Evolutionary conservation across 2,888 invertebrate genomes (phyloP).

Genomic region (Drosophila kuntzei): DNA sequence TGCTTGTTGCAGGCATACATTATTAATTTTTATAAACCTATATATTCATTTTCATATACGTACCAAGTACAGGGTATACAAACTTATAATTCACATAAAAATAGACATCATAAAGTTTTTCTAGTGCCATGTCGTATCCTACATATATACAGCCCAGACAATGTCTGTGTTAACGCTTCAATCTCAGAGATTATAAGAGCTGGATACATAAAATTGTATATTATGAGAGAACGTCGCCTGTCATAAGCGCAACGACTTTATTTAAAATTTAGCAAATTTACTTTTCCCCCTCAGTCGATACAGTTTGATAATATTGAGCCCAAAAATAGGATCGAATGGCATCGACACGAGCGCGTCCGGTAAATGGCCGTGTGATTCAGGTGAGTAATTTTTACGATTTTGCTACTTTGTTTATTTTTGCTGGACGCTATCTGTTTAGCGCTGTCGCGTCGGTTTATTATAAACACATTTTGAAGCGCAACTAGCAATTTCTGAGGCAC

Average conservation of each 20-base stretch:
- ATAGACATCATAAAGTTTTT: neutral
- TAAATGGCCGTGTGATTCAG: slow-evolving; percentile 40
- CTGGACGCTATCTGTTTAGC: slow-evolving; percentile 59
- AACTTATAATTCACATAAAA: slow-evolving; percentile 6
- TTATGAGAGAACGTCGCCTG: neutral
- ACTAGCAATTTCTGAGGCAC: slow-evolving; percentile 21
- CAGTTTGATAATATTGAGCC: slow-evolving; percentile 6
- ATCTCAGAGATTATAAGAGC: slow-evolving; percentile 13
- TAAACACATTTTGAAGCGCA: slow-evolving; percentile 59
- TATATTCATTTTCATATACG: neutral
- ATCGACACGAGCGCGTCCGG: slow-evolving; percentile 15
- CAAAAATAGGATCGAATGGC: slow-evolving; percentile 17
- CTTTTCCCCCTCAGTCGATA: neutral
- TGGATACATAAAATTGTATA: slow-evolving; percentile 14
- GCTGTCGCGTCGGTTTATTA: slow-evolving; percentile 67
- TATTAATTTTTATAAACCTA: neutral
- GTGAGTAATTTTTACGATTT: slow-evolving; percentile 53
- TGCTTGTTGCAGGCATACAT: neutral
- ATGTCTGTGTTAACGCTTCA: slow-evolving; percentile 9
- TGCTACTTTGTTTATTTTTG: slow-evolving; percentile 63
- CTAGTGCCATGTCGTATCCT: neutral
- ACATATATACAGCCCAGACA: neutral
- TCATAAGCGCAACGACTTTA: slow-evolving; percentile 7
- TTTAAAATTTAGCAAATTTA: slow-evolving; percentile 13
- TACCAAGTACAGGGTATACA: slow-evolving; percentile 1